A percentile compares a stretch with the other conserved stretches of the same genome.
Conservation (phyloP, 2,797 vertebrate species). For the Melanotaenia trifasciata region DNA sequence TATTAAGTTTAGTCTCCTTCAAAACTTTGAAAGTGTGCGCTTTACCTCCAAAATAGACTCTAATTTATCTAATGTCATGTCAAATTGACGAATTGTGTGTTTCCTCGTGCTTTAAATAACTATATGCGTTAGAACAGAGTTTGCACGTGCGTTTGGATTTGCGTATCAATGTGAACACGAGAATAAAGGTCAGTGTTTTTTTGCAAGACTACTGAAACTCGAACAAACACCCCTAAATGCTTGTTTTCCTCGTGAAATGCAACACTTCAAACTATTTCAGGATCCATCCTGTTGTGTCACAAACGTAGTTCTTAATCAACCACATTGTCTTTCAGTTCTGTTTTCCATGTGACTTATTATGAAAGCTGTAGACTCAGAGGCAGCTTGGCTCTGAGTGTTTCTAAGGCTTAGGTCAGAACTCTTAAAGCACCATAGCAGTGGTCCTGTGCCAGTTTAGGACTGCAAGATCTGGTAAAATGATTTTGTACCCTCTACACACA, state of each 20-base stretch:
- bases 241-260: no score
- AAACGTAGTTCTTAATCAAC: no score
- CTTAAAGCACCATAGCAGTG: conserved; percentile 35
- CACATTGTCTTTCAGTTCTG: background rate
- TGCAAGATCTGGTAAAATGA: conserved; percentile 73
- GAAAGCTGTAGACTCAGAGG: conserved; percentile 11
- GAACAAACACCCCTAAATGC: no score
- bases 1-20: background rate
- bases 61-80: background rate
- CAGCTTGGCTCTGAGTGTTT: conserved; percentile 18
- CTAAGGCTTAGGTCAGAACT: conserved; percentile 29
- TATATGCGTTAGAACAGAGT: background rate
- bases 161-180: background rate
- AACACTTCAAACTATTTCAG: no score
- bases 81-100: background rate
- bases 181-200: conserved; percentile 61
- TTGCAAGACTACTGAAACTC: background rate
- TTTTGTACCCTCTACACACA: conserved; percentile 69
- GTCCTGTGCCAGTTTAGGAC: conserved; percentile 42
- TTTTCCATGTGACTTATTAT: conserved; percentile 10
- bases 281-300: no score
- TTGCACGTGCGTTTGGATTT: conserved; percentile 21
- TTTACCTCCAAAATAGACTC: background rate
- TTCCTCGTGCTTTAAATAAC: background rate
- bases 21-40: background rate